phyloP scores from a whole-genome alignment of 2,888 invertebrate genomes.

The Mythimna pallens region DNA sequence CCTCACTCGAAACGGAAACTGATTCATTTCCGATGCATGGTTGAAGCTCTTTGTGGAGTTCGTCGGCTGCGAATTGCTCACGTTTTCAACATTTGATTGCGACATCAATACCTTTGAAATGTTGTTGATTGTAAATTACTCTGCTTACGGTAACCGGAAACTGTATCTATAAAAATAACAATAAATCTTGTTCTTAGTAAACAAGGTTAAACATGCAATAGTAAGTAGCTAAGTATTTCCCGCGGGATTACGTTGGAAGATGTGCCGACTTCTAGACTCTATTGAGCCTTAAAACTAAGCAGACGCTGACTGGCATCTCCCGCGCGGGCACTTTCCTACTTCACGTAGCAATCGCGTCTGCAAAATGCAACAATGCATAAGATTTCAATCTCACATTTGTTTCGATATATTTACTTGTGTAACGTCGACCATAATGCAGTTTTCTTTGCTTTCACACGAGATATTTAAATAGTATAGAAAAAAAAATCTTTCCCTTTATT shows the following conservation, averaged over 20 bases:
- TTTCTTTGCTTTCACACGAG: slow-evolving; percentile 33
- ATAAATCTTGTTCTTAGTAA: slow-evolving; percentile 21
- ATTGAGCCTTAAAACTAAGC: slow-evolving; percentile 82
- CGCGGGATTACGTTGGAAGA: slow-evolving; percentile 59
- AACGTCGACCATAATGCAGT: slow-evolving; percentile 42
- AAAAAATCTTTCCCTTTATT: not conserved
- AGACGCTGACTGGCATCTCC: slow-evolving; percentile 88
- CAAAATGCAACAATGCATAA: slow-evolving; percentile 89
- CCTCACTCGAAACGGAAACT: slow-evolving; percentile 87
- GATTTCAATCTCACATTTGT: slow-evolving; percentile 87
- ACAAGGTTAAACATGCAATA: slow-evolving; percentile 39
- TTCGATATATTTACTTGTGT: slow-evolving; percentile 70
- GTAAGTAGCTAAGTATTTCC: slow-evolving; percentile 63
- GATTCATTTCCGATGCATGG: slow-evolving; percentile 90
- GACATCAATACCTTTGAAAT: slow-evolving; percentile 83
- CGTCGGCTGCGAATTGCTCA: slow-evolving; percentile 87
- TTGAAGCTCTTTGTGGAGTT: slow-evolving; percentile 89
- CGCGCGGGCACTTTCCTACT: slow-evolving; percentile 82
- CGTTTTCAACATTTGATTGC: slow-evolving; percentile 89
- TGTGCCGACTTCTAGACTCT: slow-evolving; percentile 67
- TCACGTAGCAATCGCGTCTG: slow-evolving; percentile 85
- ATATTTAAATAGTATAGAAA: slow-evolving; percentile 2
- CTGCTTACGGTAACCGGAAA: slow-evolving; percentile 18
- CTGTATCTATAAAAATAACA: slow-evolving; percentile 4
- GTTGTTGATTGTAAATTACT: slow-evolving; percentile 68